Conservation (phyloP, 2,113 vertebrate genomes). For the Piprites chloris region DNA sequence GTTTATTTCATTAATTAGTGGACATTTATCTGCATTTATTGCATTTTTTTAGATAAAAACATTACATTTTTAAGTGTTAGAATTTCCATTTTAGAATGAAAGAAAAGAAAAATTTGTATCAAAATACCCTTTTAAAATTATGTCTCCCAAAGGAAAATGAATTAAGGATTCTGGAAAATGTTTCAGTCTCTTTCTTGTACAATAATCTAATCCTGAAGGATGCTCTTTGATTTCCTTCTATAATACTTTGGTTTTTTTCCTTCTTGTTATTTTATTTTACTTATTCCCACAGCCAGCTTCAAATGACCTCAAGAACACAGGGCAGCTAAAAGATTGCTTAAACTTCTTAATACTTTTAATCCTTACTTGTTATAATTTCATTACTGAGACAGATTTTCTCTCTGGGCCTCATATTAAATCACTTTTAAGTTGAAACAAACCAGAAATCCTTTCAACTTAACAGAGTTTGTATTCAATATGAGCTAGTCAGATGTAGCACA, state of each 20-base stretch:
- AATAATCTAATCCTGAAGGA: constrained; percentile 63
- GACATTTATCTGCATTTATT: neutral
- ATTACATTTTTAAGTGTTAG: neutral
- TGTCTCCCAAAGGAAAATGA: constrained; percentile 44
- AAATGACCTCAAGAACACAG: constrained; percentile 66
- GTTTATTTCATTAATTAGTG: neutral
- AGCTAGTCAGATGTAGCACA: constrained; percentile 61
- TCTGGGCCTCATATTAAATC: constrained; percentile 77
- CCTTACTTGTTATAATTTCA: constrained; percentile 83
- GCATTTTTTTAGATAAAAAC: neutral
- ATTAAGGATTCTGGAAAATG: constrained; percentile 44
- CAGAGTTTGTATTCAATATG: constrained; percentile 69
- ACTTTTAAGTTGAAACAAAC: constrained; percentile 82
- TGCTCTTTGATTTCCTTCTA: constrained; percentile 46
- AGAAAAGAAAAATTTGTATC: constrained; percentile 1
- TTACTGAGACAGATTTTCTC: constrained; percentile 80
- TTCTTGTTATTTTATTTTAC: constrained; percentile 66
- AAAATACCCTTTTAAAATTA: constrained; percentile 13
- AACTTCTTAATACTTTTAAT: constrained; percentile 83
- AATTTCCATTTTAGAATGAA: neutral
- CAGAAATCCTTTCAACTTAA: constrained; percentile 79
- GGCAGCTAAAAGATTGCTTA: constrained; percentile 73
- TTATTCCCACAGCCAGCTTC: constrained; percentile 69
- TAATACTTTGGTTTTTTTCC: constrained; percentile 49
- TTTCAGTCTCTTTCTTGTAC: constrained; percentile 52